Evolutionary conservation across 2,113 vertebrate species (phyloP).

Genomic region (Chelonoidis abingdonii): DNA sequence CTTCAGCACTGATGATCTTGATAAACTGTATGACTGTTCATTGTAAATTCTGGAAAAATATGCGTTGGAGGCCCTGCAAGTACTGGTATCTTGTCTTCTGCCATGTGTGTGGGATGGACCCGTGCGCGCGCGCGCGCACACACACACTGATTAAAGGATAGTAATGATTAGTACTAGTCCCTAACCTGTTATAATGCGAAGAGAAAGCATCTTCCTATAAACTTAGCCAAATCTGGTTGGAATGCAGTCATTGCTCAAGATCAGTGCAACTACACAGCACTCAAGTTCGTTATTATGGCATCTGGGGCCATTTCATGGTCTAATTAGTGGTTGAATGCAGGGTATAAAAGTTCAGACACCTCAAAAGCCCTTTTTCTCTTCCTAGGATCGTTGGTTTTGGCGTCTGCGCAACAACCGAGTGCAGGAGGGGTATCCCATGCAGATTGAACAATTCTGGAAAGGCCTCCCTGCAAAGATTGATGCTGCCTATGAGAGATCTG

Average conservation of each 20-base stretch:
- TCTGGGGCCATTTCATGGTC: neutral
- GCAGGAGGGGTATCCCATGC: conserved; percentile 98
- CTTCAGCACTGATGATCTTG: no score
- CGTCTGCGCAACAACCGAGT: conserved; percentile 96
- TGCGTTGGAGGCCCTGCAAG: no score
- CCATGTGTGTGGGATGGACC: neutral
- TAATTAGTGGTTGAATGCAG: neutral
- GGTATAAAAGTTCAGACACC: neutral
- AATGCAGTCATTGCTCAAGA: neutral
- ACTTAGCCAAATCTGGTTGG: neutral
- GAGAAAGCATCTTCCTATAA: neutral
- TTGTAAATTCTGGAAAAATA: no score
- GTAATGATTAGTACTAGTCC: neutral
- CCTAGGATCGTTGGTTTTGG: conserved; percentile 97
- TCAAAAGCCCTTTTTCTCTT: conserved; percentile 40
- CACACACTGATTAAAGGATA: neutral
- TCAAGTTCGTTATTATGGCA: neutral
- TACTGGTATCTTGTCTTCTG: no score
- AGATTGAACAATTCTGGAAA: conserved; percentile 99
- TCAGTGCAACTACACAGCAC: neutral
- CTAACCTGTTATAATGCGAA: neutral
- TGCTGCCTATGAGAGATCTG: conserved; percentile 95
- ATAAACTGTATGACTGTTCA: no score
- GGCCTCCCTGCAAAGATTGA: conserved; percentile 95
- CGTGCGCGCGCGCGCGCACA: neutral